A percentile compares a stretch with the other conserved stretches of the same genome.
Evolutionary conservation across 2,797 vertebrate species (phyloP).

Genomic region (Smutsia gigantea): DNA sequence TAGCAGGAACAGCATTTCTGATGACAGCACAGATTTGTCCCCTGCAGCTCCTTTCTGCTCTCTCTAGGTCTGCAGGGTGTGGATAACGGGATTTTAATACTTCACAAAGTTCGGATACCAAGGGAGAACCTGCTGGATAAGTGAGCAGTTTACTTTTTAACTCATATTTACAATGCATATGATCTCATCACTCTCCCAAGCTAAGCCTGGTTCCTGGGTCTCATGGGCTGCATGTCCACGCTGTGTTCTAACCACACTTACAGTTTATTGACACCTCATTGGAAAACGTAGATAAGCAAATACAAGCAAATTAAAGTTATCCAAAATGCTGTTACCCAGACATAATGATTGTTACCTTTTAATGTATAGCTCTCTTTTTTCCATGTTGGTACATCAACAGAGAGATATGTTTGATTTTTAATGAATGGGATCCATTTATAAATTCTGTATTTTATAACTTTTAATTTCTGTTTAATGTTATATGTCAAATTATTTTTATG

Average conservation of each 20-base stretch:
- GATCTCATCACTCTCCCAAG: not conserved
- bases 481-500: not conserved
- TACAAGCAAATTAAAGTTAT: not conserved
- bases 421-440: not conserved
- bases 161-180: not conserved
- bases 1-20: not conserved
- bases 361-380: not conserved
- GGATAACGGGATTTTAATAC: conserved; percentile 86
- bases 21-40: not conserved
- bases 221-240: not conserved
- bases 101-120: conserved; percentile 84
- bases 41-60: not conserved
- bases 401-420: conserved; percentile 7
- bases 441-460: not conserved
- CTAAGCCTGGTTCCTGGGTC: not conserved
- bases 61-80: conserved; percentile 84
- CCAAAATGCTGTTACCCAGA: not conserved
- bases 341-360: not conserved
- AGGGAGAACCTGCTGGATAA: conserved; percentile 85
- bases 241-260: not conserved
- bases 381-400: not conserved
- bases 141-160: conserved; percentile 73
- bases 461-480: not conserved
- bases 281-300: not conserved
- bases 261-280: not conserved